A percentile compares a stretch with the other conserved stretches of the same genome.
Evolutionary conservation across 2,797 vertebrate genomes (phyloP).

Genomic region (Melopsittacus undulatus): DNA sequence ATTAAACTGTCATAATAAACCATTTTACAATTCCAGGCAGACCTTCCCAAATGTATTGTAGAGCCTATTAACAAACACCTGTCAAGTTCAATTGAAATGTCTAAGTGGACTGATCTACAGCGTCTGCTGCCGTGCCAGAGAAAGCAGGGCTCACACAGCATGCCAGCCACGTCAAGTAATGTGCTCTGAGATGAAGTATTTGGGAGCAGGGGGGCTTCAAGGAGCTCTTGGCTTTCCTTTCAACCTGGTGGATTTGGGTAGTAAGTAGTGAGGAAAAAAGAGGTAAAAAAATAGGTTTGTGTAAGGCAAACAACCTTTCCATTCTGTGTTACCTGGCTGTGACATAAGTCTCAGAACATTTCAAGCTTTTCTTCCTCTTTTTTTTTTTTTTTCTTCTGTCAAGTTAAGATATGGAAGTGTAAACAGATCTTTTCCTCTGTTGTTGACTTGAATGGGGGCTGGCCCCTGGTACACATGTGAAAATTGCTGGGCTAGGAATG

Average conservation of each 20-base stretch:
- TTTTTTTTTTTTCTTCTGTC: background rate
- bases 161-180: background rate
- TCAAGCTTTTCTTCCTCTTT: background rate
- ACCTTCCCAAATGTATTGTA: background rate
- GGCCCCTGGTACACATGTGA: slow-evolving; percentile 78
- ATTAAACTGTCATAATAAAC: slow-evolving; percentile 8
- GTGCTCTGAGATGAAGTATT: background rate
- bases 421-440: slow-evolving; percentile 35
- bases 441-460: slow-evolving; percentile 72
- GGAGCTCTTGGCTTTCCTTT: background rate
- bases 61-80: slow-evolving; percentile 40
- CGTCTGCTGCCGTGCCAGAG: background rate
- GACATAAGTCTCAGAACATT: background rate
- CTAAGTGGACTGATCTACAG: slow-evolving; percentile 1
- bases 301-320: background rate
- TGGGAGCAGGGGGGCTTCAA: background rate
- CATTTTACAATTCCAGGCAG: background rate
- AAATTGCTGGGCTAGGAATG: slow-evolving; percentile 78
- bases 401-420: background rate
- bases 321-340: background rate
- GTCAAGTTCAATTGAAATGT: slow-evolving; percentile 7
- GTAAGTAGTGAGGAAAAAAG: background rate
- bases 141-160: background rate
- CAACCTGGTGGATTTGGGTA: background rate
- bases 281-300: background rate